Evolutionary conservation across 2,797 vertebrate genomes (phyloP).

Genomic region (Darevskia mixta): DNA sequence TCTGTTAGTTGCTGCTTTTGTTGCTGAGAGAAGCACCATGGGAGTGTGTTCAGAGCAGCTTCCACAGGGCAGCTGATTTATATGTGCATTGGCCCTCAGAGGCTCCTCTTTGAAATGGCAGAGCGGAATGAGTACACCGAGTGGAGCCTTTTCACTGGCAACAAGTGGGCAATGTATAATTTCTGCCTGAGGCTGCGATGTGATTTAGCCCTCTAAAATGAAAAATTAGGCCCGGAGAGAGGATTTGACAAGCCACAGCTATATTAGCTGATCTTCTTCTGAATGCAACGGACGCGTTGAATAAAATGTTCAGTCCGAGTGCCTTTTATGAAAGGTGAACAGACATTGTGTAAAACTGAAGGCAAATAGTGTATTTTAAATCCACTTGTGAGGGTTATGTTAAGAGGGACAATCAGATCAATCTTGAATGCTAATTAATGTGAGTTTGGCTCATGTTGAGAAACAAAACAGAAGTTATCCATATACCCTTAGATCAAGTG

Average conservation of each 20-base stretch:
- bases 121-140: background rate
- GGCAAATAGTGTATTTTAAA: background rate
- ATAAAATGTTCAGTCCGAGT: background rate
- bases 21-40: background rate
- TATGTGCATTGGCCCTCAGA: background rate
- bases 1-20: background rate
- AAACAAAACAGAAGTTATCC: background rate
- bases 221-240: background rate
- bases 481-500: too few relatives aligned
- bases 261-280: constrained; percentile 13
- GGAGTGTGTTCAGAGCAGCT: background rate
- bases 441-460: background rate
- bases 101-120: constrained; percentile 10
- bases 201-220: constrained; percentile 12
- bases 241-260: constrained; percentile 23
- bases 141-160: background rate
- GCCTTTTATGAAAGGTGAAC: background rate
- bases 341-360: background rate
- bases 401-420: background rate
- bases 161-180: constrained; percentile 11
- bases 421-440: background rate
- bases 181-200: constrained; percentile 1
- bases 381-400: background rate
- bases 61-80: constrained; percentile 7
- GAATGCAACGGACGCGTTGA: background rate